Conservation (phyloP, 2,888 invertebrate genomes). For the Pimpla rufipes region DNA sequence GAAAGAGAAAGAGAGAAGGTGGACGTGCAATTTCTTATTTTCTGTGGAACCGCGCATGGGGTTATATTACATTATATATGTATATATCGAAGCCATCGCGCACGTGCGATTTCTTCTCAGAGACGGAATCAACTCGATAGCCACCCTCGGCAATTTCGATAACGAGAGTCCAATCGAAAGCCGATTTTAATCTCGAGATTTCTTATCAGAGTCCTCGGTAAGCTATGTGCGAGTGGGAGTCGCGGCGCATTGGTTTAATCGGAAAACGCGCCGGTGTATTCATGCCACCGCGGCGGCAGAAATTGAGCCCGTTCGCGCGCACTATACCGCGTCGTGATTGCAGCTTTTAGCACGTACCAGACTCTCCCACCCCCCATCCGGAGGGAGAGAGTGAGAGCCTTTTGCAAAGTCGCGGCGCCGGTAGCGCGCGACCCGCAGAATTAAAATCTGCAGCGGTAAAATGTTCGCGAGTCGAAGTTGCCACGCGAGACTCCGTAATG, state of each 20-base stretch:
- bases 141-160: conserved; percentile 3
- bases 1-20: background rate
- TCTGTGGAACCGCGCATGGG: background rate
- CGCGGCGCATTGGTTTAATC: conserved; percentile 20
- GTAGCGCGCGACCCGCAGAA: conserved; percentile 27
- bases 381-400: background rate
- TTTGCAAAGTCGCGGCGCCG: conserved; percentile 4
- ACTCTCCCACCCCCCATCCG: background rate
- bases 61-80: background rate
- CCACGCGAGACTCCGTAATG: conserved; percentile 9
- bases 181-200: conserved; percentile 27
- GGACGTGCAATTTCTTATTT: conserved; percentile 3
- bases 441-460: conserved; percentile 25
- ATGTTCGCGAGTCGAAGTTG: conserved; percentile 18
- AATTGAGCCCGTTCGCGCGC: conserved; percentile 4
- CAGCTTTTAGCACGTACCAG: conserved; percentile 28
- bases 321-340: conserved; percentile 21
- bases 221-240: background rate
- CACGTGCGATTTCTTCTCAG: conserved; percentile 2
- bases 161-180: conserved; percentile 24
- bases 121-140: background rate
- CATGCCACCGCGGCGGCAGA: conserved; percentile 21
- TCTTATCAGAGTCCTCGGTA: conserved; percentile 18
- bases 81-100: background rate
- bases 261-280: background rate